Percentiles rank a stretch among this genome's conserved stretches.
phyloP scores from a whole-genome alignment of 2,888 invertebrate species.

The Thyatira batis region DNA sequence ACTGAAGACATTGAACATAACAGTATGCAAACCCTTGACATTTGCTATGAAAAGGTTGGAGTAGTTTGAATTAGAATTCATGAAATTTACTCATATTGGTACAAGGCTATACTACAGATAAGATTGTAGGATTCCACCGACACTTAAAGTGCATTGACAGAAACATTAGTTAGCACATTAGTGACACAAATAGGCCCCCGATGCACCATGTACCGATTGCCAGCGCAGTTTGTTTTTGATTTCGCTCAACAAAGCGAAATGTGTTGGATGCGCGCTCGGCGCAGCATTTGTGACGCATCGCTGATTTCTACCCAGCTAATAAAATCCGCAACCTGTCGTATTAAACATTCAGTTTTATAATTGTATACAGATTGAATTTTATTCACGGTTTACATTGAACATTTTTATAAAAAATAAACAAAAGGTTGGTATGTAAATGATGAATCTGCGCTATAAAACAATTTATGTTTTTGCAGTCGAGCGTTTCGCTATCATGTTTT shows the following conservation, averaged over 20 bases:
- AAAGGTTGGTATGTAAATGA: no score
- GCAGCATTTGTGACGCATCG: slow-evolving; percentile 63
- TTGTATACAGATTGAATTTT: background rate
- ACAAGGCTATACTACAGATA: background rate
- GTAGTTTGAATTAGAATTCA: no score
- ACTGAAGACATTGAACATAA: no score
- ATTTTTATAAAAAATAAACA: no score
- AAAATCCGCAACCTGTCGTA: slow-evolving; percentile 20
- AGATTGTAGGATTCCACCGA: slow-evolving; percentile 2
- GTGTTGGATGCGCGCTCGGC: slow-evolving; percentile 45
- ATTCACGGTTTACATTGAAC: slow-evolving; percentile 5
- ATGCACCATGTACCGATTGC: slow-evolving; percentile 44
- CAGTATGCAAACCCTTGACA: no score
- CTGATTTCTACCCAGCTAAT: slow-evolving; percentile 37
- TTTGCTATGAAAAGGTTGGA: no score
- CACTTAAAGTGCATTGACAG: slow-evolving; percentile 6
- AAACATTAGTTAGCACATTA: slow-evolving; percentile 17
- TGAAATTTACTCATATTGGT: no score
- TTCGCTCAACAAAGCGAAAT: slow-evolving; percentile 62
- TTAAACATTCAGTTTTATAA: slow-evolving; percentile 16
- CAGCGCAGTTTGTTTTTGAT: slow-evolving; percentile 64
- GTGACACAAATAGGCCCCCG: slow-evolving; percentile 19
- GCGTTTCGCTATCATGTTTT: no score
- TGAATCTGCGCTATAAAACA: no score
- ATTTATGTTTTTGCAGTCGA: no score